Percentiles rank a stretch among this genome's conserved stretches.
These are phyloP conservation scores for Parotia lawesii DNA, from an alignment of 2,113 vertebrate species.

Conservation along the genomic window DNA sequence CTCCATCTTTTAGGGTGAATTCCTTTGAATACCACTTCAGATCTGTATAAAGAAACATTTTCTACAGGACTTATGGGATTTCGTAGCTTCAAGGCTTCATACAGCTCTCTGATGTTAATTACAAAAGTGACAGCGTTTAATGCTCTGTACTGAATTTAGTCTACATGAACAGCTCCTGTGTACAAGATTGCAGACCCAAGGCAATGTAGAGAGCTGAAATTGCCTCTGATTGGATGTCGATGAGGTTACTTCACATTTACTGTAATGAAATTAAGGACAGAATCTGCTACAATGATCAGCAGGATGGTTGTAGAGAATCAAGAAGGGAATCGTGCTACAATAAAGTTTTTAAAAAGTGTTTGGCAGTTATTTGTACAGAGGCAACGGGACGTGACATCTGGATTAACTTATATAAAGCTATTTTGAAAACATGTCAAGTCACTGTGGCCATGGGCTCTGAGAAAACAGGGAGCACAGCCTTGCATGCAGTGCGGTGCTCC, in stretches of 20 bases:
- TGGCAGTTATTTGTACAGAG: not conserved
- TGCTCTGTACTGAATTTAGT: not conserved
- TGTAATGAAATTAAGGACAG: not conserved
- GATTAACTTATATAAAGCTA: not conserved
- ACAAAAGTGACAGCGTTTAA: not conserved
- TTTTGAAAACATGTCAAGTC: not conserved
- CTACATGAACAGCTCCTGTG: not conserved
- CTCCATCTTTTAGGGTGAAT: not conserved
- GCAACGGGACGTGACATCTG: not conserved
- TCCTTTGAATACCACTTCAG: not conserved
- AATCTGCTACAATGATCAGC: not conserved
- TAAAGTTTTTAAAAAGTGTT: not conserved
- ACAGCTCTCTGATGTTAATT: constrained; percentile 4
- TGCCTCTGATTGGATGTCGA: not conserved
- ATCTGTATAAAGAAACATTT: not conserved
- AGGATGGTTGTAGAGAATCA: not conserved
- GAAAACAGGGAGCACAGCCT: not conserved
- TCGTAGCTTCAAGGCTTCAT: not conserved
- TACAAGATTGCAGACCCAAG: not conserved
- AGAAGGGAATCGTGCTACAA: not conserved
- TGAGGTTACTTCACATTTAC: not conserved
- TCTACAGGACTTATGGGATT: not conserved
- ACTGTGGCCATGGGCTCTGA: not conserved
- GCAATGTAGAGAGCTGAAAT: not conserved
- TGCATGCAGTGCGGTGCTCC: accelerated